phyloP scores from a whole-genome alignment of 2,797 vertebrate genomes.

The Falco biarmicus region DNA sequence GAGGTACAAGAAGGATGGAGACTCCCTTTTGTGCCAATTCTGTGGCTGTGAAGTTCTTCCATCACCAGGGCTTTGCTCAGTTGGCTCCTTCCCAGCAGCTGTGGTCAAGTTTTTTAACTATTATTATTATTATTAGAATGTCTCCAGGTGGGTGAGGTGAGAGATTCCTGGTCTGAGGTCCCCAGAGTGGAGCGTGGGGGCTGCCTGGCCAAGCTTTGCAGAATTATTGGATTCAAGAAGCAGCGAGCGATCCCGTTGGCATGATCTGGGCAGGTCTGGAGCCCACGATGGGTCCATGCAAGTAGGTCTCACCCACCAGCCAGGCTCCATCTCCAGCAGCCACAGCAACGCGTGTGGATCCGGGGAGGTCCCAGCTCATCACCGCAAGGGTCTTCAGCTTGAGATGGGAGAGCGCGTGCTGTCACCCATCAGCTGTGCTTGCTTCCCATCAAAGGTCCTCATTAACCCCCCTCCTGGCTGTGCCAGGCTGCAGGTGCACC shows the following conservation, averaged over 20 bases:
- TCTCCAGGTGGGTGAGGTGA: not conserved
- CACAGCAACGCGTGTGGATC: fast-evolving
- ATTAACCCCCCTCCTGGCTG: not conserved
- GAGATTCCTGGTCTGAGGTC: not conserved
- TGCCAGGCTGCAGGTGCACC: constrained; percentile 69
- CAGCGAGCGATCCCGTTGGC: fast-evolving
- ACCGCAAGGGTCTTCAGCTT: fast-evolving
- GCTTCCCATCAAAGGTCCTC: not conserved
- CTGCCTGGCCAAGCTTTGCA: not conserved
- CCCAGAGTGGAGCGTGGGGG: fast-evolving
- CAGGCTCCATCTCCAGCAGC: not conserved
- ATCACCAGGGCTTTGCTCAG: fast-evolving
- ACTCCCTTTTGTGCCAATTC: not conserved
- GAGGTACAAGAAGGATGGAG: not conserved
- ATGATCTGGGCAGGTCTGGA: not conserved
- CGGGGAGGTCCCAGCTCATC: not conserved
- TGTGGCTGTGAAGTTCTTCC: not conserved
- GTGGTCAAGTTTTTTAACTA: not conserved
- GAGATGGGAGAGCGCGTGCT: not conserved
- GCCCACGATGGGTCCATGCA: fast-evolving
- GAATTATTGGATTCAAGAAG: not conserved
- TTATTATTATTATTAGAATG: not conserved
- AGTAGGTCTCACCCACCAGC: fast-evolving
- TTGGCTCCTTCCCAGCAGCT: not conserved
- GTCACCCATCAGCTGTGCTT: not conserved